Percentiles rank a stretch among this genome's conserved stretches.
Evolutionary conservation across 1,140 invertebrate genomes (phyloP).

Genomic region (Heliconius congener): DNA sequence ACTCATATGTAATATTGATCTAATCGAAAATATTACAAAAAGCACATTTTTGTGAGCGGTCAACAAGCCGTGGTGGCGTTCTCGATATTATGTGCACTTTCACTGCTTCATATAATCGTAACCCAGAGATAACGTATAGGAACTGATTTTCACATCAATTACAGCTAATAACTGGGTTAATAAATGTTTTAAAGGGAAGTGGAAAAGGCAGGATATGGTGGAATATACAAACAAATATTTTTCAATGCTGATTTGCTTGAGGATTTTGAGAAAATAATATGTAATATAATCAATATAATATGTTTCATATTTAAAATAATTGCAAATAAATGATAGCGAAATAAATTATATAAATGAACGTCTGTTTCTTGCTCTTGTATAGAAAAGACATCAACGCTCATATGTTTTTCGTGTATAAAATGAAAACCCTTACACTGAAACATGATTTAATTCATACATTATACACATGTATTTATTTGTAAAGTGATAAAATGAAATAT

Average conservation of each 20-base stretch:
- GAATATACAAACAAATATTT: not conserved
- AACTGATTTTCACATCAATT: not conserved
- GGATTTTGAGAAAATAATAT: not conserved
- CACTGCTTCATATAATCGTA: conserved; percentile 7
- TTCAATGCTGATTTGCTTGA: not conserved
- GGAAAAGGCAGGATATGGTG: not conserved
- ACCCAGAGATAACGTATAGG: conserved; percentile 5
- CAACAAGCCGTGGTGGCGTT: conserved; percentile 7
- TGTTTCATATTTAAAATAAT: no score
- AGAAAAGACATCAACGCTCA: conserved; percentile 36
- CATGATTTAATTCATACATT: no score
- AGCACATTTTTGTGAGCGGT: conserved; percentile 2
- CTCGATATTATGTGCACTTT: conserved; percentile 16
- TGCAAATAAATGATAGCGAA: not conserved
- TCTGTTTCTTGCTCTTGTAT: not conserved
- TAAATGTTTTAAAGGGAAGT: not conserved
- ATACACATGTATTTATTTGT: no score
- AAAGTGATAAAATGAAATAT: no score
- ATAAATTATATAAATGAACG: not conserved
- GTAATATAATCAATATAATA: not conserved
- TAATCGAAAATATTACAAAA: conserved; percentile 2
- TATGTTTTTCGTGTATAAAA: no score
- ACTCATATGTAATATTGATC: not conserved
- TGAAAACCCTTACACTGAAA: no score
- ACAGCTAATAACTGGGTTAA: not conserved